Base-by-base conservation (phyloP, 2,797 vertebrate species). In the Glossophaga mutica region DNA sequence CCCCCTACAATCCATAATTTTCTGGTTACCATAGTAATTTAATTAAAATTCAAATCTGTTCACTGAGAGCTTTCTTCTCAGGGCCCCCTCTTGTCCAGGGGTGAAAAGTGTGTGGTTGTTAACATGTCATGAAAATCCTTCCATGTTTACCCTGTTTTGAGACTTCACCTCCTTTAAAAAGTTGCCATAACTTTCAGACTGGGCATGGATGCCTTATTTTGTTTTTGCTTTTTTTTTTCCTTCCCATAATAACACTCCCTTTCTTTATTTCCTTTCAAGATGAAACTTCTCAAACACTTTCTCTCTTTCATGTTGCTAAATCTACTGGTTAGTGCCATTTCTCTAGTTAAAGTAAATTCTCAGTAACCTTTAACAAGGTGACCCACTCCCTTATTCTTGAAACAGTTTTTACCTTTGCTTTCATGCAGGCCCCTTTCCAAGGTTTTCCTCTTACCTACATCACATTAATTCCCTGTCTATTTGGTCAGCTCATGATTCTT, bases 1-100 rank as follows among this genome's bases (percentile, higher is more conserved):
- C 24, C 37, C 37, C 26, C 6, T 12, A 9, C 19, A 46, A 9
- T 14, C 44, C 26, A 21, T 22, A 16, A 29, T 87, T 57, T 50
- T 71, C 52, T 37, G 65, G 46, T 96, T 24, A 62, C 94, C 92
- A 48, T 57, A 78, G 84, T 48, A 68, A 96, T 81, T 91, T 73
- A 87, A 87, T 91, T 92, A 90, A 65, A 95, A 77, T 46, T 59
- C 73, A 37, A 29, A 32, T 76, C 50, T 77, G 39, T 46, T 82
- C 67, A 21, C 57, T 76, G 46, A 3, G 1, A 21, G 29, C 16
- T 4, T 87, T 42, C 71, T 50, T 78, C 68, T 29, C 3, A 7
- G 50, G 57, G 65, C 65, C 50, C 32, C 71, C 5, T 4, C 22
- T 76, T 71, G 67, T 22, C 24, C 29, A 48, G 21, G 87, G 50